These are phyloP conservation scores for Manis pentadactyla DNA, from an alignment of 2,797 vertebrate species.

Conservation along the genomic window DNA sequence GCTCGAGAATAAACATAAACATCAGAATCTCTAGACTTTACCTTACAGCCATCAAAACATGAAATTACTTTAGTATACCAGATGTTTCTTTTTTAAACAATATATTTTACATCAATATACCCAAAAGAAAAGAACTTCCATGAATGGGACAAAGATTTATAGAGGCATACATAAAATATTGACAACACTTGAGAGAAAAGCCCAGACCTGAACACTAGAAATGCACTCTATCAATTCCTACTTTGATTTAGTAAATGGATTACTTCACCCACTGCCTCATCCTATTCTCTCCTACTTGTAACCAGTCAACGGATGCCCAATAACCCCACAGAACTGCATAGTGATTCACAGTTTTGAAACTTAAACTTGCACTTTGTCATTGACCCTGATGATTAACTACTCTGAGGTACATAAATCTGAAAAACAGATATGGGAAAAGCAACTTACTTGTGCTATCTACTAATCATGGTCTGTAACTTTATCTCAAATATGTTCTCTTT, in stretches of 20 bases:
- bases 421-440: not conserved
- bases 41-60: not conserved
- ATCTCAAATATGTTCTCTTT: not conserved
- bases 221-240: not conserved
- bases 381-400: not conserved
- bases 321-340: accelerated
- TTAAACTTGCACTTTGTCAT: not conserved
- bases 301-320: not conserved
- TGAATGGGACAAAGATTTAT: not conserved
- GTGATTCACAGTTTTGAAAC: not conserved
- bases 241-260: not conserved
- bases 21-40: not conserved
- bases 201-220: not conserved
- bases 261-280: not conserved
- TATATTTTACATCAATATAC: not conserved
- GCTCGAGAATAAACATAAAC: not conserved
- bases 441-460: not conserved
- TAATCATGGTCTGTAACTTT: not conserved
- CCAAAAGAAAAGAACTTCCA: not conserved
- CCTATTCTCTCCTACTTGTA: not conserved
- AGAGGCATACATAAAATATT: not conserved
- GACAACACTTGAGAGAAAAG: not conserved
- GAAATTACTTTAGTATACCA: not conserved
- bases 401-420: not conserved
- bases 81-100: not conserved